Evolutionary conservation across 1,140 invertebrate genomes (phyloP), one percentile per base, ranked within the genome.

Genomic region (Carcinoscorpius rotundicauda): DNA sequence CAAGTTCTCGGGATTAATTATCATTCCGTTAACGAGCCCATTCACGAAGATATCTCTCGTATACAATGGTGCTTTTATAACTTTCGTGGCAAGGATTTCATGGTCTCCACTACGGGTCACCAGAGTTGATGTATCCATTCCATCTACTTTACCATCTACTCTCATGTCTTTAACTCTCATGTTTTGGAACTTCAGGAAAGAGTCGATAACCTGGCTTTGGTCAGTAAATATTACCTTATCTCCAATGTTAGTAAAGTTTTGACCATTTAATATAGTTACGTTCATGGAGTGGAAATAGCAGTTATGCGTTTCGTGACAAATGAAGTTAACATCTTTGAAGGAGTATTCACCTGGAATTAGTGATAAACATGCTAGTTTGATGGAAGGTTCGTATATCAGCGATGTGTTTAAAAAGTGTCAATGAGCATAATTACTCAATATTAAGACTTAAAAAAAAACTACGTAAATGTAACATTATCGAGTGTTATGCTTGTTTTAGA

Each of bases 101-200:
- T 70, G 69, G 50, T 58, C 55, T 9, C 67, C 70, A 55, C 53
- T 53, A 66, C 57, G 61, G 4, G 67, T 68, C 4, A 71, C 70
- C 5, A 71, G 52, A 56, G 56, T 57, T 4, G 48, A 10, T 4
- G 57, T 63, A 50, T 66, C 52, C 4, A 69, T 51, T 10, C 59
- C 66, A 61, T 69, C 56, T 29, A 71, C 57, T 8, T 51, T 51
- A n/a, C 64, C 65, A 52, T 11, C 6, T 0, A 67, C 58, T n/a
- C 50, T 64, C 8, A 67, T 59, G 5, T 61, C 51, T 49, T 51
- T 48, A 0, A 68, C 61, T 49, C 10, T 51, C 4, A 71, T 61
- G 4, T 64, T 55, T 61, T 69, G 62, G 3, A 62, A 56, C 6
- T 51, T 11, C 51, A 71, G 8, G n/a, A 11, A 49, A 4, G 57